phyloP scores from a whole-genome alignment of 2,113 vertebrate species.

The Bambusicola thoracicus region DNA sequence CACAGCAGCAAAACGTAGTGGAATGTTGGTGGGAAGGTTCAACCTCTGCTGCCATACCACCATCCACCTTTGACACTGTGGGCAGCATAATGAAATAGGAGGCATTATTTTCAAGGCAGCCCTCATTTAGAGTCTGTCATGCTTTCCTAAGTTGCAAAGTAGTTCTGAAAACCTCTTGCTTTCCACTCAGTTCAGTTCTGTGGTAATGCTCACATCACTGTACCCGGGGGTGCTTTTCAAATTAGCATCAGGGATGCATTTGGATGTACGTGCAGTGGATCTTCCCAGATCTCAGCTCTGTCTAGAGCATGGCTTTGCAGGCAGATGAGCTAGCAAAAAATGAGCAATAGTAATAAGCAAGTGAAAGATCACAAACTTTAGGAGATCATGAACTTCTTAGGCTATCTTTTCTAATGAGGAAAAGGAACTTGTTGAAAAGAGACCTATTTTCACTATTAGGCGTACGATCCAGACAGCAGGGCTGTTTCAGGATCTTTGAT shows the following conservation, averaged over 20 bases:
- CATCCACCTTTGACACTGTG: too few species aligned
- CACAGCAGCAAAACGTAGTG: too few species aligned
- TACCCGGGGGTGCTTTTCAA: not conserved
- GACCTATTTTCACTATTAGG: not conserved
- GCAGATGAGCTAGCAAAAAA: not conserved
- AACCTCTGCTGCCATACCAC: too few species aligned
- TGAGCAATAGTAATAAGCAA: not conserved
- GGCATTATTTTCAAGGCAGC: too few species aligned
- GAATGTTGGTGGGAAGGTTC: too few species aligned
- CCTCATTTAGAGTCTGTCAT: not conserved
- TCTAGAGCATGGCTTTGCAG: not conserved
- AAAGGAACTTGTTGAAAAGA: not conserved
- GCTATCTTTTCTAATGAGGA: not conserved
- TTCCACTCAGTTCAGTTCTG: not conserved
- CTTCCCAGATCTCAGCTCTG: not conserved
- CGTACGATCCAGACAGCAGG: not conserved
- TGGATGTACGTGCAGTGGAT: fast-evolving
- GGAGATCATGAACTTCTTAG: not conserved
- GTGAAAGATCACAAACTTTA: too few species aligned
- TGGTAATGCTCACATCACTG: not conserved
- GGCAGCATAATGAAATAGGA: too few species aligned
- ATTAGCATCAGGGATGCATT: not conserved
- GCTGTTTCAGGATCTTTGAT: not conserved
- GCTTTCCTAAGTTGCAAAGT: not conserved
- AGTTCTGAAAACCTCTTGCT: not conserved